Percentiles rank a stretch among this genome's conserved stretches.
Evolutionary conservation across 2,888 invertebrate genomes (phyloP).

Genomic region (Philaethria dido): DNA sequence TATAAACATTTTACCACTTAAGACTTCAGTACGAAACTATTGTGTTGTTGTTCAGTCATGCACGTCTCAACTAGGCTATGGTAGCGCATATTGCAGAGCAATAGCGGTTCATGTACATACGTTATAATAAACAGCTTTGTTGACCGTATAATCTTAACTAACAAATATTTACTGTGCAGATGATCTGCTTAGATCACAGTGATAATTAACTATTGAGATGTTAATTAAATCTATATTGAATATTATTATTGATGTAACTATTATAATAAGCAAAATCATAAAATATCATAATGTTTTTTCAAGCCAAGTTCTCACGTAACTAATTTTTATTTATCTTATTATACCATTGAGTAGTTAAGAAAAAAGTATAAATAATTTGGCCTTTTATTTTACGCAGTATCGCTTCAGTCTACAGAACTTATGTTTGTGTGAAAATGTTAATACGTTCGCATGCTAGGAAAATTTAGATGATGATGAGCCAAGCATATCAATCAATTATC

Average conservation of each 20-base stretch:
- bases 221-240: not conserved
- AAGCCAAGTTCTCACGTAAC: too few relatives aligned
- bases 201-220: not conserved
- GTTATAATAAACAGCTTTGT: not conserved
- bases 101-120: not conserved
- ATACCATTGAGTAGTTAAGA: too few relatives aligned
- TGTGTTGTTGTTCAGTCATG: not conserved
- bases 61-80: not conserved
- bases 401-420: not conserved
- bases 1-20: not conserved
- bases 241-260: not conserved
- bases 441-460: too few relatives aligned
- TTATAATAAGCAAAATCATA: too few relatives aligned
- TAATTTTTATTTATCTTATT: too few relatives aligned
- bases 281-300: too few relatives aligned
- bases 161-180: conserved; percentile 16
- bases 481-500: too few relatives aligned
- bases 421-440: not conserved
- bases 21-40: not conserved
- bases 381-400: not conserved
- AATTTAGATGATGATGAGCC: too few relatives aligned
- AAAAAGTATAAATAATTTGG: not conserved
- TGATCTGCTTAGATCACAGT: not conserved
- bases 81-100: not conserved
- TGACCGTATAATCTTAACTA: not conserved